These are phyloP conservation scores for Aplodontia rufa DNA, from an alignment of 2,113 vertebrate genomes.

Conservation along the genomic window DNA sequence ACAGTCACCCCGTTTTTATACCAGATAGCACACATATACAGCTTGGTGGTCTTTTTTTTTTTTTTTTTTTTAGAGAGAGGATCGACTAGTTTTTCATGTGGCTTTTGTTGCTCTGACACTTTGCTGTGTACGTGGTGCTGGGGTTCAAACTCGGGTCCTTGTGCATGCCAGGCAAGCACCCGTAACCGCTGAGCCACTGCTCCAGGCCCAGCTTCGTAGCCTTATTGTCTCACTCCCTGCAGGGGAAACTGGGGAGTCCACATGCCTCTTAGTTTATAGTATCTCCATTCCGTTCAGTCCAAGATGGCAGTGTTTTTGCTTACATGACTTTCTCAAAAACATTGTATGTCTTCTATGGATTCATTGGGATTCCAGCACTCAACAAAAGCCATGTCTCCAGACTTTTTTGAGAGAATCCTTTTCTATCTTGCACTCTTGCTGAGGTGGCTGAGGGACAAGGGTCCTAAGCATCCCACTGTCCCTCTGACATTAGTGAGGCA, in stretches of 20 bases:
- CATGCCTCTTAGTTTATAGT: neutral
- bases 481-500: neutral
- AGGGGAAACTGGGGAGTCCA: neutral
- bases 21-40: neutral
- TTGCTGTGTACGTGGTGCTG: too few species aligned
- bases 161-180: too few species aligned
- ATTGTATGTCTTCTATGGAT: neutral
- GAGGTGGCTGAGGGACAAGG: neutral
- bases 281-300: neutral
- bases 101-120: too few species aligned
- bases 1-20: neutral
- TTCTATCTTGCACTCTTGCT: neutral
- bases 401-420: neutral
- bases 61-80: too few species aligned
- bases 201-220: neutral
- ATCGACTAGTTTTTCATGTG: too few species aligned
- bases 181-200: too few species aligned
- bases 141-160: too few species aligned
- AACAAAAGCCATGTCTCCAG: neutral
- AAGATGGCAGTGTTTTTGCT: neutral
- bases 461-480: neutral
- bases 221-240: neutral
- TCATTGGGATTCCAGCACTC: neutral
- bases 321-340: neutral
- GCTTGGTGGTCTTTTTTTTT: too few species aligned